Conservation (phyloP, 2,888 invertebrate species). For the Eucriotettix oculatus region DNA sequence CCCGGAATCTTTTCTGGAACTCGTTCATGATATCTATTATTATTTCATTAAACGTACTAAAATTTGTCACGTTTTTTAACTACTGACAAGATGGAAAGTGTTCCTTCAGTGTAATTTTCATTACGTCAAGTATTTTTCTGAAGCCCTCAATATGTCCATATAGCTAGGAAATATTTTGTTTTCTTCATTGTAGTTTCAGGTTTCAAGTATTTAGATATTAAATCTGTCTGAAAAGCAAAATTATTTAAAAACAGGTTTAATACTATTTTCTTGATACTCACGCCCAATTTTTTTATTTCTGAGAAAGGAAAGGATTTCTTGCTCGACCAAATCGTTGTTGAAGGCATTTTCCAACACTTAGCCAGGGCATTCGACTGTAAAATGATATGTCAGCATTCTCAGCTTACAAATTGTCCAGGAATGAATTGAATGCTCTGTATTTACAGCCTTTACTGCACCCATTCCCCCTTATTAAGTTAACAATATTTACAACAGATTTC, state of each 20-base stretch:
- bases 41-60: background rate
- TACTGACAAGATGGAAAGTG: conserved; percentile 1
- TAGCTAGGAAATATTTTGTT: too few species aligned
- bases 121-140: background rate
- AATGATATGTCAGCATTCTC: background rate
- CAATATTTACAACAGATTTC: too few species aligned
- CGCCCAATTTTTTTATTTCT: background rate
- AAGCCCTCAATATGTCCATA: too few species aligned
- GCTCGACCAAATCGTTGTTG: background rate
- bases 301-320: background rate
- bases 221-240: too few species aligned
- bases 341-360: background rate
- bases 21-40: background rate
- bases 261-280: too few species aligned
- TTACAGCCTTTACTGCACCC: background rate
- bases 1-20: background rate
- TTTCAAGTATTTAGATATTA: too few species aligned
- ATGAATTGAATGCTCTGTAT: background rate
- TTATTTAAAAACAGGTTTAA: too few species aligned
- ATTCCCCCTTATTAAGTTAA: background rate
- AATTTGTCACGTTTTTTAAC: background rate
- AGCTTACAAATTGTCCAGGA: background rate
- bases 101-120: background rate
- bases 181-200: too few species aligned
- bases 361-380: background rate